Evolutionary conservation across 2,797 vertebrate species (phyloP), one percentile per base, ranked within the genome.

Genomic region (Rachycentron canadum): DNA sequence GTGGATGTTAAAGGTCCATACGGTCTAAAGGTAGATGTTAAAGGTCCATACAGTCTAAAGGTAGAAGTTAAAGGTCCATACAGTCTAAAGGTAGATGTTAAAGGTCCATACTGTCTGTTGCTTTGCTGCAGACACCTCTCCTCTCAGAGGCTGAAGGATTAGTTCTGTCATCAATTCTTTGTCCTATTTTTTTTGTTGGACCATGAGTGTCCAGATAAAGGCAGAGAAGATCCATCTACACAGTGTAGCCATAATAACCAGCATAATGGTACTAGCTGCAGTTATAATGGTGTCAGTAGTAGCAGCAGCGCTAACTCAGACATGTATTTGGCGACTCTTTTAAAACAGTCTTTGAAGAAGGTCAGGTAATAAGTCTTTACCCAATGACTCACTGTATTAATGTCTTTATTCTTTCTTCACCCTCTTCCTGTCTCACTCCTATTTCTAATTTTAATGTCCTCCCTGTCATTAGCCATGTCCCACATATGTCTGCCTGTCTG

Each of bases 401-500:
- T 34, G 5, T 53, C 43, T 86, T 65, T 68, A 9, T 75, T 66
- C 73, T 70, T 26, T 59, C 61, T 16, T 66, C 77, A 69, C 52
- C 53, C 45, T 57, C 52, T n/a, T 43, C 40, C 64, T 41, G 25
- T 55, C 72, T 69, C 5, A 19, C 23, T 66, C 65, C 28, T 49
- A 67, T 60, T 85, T 87, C 87, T 91, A 88, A 93, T 90, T 92
- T 90, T 85, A 90, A 86, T 68, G 78, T 65, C 5, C 69, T 68
- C 50, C 62, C 78, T 89, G 86, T 90, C 86, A 83, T 83, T 78
- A 88, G 75, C 69, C 86, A 77, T 72, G 88, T 84, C 88, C 88
- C 84, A 88, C 88, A 88, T 90, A 85, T 78, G 87, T 92, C 86
- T 88, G 87, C 62, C 78, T 90, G 86, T 88, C 85, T 76, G 49